Evolutionary conservation across 64 coral and sea anemone species (phyloP), one percentile per base, ranked within the genome.

Genomic region (Dendronephthya gigantea): DNA sequence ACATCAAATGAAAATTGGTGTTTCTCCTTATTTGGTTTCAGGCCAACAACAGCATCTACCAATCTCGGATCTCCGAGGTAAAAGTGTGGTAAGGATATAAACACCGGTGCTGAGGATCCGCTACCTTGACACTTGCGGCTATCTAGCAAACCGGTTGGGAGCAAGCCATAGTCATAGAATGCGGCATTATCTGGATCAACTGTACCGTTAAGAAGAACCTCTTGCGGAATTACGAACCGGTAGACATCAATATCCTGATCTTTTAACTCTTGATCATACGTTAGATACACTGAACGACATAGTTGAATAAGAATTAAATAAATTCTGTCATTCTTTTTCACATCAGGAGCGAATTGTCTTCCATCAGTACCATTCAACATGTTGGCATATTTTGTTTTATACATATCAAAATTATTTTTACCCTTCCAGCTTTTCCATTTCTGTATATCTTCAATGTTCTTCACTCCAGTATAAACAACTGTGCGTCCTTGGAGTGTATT

Each of bases 361-460:
- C 93, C 93, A 35, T 96, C 93, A 6, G 90, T 88, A n/a, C 90
- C 93, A 48, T 96, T 96, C 1, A 96, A 29, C 88, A 92, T 92
- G 56, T 96, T 96, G 14, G 90, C 88, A 81, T 92, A 96, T 2
- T 41, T 74, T 8, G 93, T 84, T 36, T 88, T 90, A 90, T 88
- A 96, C 0, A 96, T 39, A 38, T 86, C 86, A 13, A 96, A 48
- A 35, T 86, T 34, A 0, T 22, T 50, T 58, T 39, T 84, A 51
- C 90, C 88, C 45, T 86, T 88, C 93, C 90, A 96, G n/a, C 13
- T 48, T 40, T 62, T 83, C 93, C 88, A 92, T 22, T n/a, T 50
- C 32, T 45, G 49, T 12, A 85, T 52, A 1, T 50, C 29, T 40
- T 4, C 37, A 29, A 96, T 89, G 14, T 96, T 10, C 11, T 52